Conservation (phyloP, 2,888 invertebrate genomes). For the Alcis repandata region DNA sequence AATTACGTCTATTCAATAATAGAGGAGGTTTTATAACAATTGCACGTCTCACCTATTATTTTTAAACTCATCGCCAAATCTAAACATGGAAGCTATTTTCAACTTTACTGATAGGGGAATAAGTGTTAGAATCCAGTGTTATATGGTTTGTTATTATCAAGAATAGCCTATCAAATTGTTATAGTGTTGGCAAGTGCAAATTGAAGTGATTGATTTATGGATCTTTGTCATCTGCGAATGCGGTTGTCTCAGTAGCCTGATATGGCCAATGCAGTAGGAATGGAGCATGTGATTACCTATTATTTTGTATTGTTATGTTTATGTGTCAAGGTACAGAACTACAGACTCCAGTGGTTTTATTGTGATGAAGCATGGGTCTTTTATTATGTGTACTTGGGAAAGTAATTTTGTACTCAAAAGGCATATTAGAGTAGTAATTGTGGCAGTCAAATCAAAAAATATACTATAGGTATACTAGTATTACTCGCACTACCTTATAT, state of each 20-base stretch:
- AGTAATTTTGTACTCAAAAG: too few relatives aligned
- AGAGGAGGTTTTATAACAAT: conserved; percentile 46
- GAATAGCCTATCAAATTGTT: conserved; percentile 19
- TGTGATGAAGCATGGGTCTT: not conserved
- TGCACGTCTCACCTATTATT: conserved; percentile 40
- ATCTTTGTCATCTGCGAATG: conserved; percentile 48
- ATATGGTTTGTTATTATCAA: not conserved
- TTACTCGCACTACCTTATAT: too few relatives aligned
- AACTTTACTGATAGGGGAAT: not conserved
- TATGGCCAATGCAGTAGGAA: conserved; percentile 11
- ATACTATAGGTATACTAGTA: too few relatives aligned
- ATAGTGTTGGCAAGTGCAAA: conserved; percentile 31
- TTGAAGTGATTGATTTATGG: conserved; percentile 50
- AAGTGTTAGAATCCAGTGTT: conserved; percentile 5
- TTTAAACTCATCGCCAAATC: conserved; percentile 26
- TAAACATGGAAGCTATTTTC: conserved; percentile 2
- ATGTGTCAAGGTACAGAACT: conserved; percentile 15
- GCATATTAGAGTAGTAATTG: too few relatives aligned
- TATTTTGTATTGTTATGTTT: conserved; percentile 6
- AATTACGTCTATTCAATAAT: conserved; percentile 34
- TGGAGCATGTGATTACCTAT: not conserved
- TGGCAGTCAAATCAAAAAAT: too few relatives aligned
- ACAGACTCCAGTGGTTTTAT: not conserved
- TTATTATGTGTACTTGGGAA: too few relatives aligned
- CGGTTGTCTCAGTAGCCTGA: conserved; percentile 14